Percentiles rank a stretch among this genome's conserved stretches.
These are phyloP conservation scores for Pampusana beccarii DNA, from an alignment of 2,113 vertebrate species.

Conservation along the genomic window DNA sequence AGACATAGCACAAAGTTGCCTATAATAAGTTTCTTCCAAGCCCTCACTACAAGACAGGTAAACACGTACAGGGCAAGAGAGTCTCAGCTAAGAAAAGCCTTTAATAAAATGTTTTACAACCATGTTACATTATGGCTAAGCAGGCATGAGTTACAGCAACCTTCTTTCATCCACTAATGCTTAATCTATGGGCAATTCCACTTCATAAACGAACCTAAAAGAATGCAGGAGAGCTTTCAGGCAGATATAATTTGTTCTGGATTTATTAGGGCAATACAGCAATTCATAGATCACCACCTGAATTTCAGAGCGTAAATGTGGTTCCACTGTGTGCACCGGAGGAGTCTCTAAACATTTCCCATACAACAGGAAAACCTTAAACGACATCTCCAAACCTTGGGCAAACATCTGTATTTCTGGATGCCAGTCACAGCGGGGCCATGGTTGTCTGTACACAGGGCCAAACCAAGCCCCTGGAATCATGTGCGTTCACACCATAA, in stretches of 20 bases:
- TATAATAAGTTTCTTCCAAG: not conserved
- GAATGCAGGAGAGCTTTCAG: not conserved
- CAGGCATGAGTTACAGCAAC: not conserved
- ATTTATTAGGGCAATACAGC: not conserved
- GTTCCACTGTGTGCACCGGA: not conserved
- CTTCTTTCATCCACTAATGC: not conserved
- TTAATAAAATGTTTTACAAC: not conserved
- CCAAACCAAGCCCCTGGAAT: not conserved
- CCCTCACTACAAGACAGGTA: not conserved
- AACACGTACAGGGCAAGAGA: not conserved
- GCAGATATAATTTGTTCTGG: not conserved
- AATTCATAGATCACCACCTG: not conserved
- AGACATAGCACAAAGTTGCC: not conserved
- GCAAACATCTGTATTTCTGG: not conserved
- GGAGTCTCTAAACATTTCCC: not conserved
- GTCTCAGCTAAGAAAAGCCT: not conserved
- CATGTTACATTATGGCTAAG: not conserved
- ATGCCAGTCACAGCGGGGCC: not conserved
- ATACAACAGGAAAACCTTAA: not conserved
- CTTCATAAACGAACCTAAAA: not conserved
- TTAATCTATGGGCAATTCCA: not conserved
- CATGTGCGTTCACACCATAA: not conserved
- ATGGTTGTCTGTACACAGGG: not conserved
- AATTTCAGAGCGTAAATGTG: not conserved
- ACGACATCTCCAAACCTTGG: not conserved